A percentile compares a stretch with the other conserved stretches of the same genome.
Evolutionary conservation across 2,113 vertebrate species (phyloP).

Genomic region (Amphiprion percula): DNA sequence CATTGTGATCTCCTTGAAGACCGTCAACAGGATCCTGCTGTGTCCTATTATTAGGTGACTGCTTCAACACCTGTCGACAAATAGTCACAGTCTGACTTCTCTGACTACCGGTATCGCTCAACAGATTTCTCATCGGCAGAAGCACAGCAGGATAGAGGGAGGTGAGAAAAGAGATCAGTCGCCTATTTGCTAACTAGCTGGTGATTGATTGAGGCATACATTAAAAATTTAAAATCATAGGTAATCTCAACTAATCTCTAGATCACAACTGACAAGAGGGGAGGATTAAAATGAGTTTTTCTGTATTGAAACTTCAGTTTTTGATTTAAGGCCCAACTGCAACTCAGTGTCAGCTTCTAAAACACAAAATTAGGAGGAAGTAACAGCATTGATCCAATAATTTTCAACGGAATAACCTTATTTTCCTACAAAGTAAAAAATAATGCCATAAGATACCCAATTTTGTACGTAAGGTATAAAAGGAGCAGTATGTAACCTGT

Average conservation of each 20-base stretch:
- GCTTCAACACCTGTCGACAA: slow-evolving; percentile 42
- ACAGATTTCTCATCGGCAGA: neutral
- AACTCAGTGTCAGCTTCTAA: neutral
- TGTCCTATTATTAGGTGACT: slow-evolving; percentile 55
- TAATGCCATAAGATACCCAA: no score
- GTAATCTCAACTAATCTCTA: slow-evolving; percentile 15
- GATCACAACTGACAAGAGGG: neutral
- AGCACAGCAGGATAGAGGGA: neutral
- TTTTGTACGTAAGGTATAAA: no score
- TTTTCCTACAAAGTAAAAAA: no score
- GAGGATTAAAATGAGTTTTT: neutral
- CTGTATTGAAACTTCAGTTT: no score
- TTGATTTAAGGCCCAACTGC: neutral
- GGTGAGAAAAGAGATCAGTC: neutral
- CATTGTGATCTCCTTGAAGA: neutral
- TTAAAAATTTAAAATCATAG: neutral
- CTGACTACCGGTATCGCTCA: slow-evolving; percentile 10
- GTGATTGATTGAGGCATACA: neutral
- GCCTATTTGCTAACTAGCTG: slow-evolving; percentile 41
- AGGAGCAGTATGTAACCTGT: no score
- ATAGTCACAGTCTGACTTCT: slow-evolving; percentile 40
- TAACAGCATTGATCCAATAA: neutral
- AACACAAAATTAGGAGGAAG: neutral
- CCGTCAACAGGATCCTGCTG: slow-evolving; percentile 26
- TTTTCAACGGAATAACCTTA: no score